A percentile compares a stretch with the other conserved stretches of the same genome.
Evolutionary conservation across 2,797 vertebrate species (phyloP).

Genomic region (Nyctibius grandis): DNA sequence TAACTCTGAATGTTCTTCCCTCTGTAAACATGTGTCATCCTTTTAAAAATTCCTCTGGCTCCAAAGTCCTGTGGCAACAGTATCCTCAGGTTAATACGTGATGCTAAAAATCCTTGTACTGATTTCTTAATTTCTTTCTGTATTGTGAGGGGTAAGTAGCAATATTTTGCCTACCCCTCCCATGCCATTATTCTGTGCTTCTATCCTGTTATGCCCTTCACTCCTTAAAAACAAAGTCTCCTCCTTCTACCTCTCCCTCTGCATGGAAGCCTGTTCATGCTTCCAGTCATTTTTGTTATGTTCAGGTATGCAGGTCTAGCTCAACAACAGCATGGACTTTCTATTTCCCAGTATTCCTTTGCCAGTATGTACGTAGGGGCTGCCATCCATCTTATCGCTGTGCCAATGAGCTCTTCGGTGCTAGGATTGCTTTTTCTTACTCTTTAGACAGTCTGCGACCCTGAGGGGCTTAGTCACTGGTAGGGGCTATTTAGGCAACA

Average conservation of each 20-base stretch:
- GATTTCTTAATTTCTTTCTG: background rate
- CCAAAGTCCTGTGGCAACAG: background rate
- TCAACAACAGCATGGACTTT: background rate
- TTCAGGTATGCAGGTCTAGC: background rate
- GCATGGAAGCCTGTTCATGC: background rate
- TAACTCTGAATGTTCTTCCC: background rate
- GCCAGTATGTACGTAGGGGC: fast-evolving
- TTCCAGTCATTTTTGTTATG: background rate
- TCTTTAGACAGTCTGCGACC: background rate
- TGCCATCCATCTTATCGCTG: background rate
- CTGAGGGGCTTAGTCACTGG: background rate
- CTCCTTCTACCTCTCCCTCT: background rate
- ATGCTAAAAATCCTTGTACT: background rate
- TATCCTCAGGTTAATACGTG: background rate
- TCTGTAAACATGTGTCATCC: background rate
- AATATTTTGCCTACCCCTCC: background rate
- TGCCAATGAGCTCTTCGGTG: background rate
- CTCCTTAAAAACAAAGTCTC: background rate
- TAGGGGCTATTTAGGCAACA: background rate
- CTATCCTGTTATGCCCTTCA: background rate
- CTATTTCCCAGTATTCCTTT: background rate
- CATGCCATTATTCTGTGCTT: background rate
- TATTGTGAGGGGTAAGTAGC: background rate
- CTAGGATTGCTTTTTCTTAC: background rate
- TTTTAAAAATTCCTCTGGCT: background rate